phyloP scores from a whole-genome alignment of 2,797 vertebrate species.

The Dryobates pubescens region DNA sequence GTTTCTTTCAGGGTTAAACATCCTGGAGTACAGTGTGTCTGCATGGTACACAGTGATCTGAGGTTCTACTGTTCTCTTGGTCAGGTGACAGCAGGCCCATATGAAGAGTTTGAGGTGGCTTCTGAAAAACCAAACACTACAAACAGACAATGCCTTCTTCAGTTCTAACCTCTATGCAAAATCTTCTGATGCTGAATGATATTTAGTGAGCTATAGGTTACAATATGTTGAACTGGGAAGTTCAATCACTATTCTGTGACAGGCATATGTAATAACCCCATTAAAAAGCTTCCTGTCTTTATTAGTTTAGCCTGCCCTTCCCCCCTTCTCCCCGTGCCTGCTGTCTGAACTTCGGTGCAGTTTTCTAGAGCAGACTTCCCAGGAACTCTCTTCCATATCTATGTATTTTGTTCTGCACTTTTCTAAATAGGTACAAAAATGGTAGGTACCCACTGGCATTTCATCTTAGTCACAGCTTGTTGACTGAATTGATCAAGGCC shows the following conservation, averaged over 20 bases:
- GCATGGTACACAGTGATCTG: not conserved
- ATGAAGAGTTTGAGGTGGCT: not conserved
- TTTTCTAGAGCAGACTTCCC: not conserved
- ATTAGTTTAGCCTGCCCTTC: not conserved
- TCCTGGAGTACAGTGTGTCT: not conserved
- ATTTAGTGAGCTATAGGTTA: not conserved
- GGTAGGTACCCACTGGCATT: not conserved
- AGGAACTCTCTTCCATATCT: not conserved
- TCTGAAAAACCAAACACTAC: not conserved
- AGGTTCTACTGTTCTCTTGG: not conserved
- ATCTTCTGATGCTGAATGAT: not conserved
- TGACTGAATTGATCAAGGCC: not conserved
- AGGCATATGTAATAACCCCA: no score
- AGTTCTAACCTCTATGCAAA: not conserved
- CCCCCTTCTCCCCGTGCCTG: no score
- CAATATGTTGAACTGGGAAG: not conserved
- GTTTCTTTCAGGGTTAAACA: not conserved
- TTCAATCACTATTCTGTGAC: not conserved
- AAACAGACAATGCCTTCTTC: not conserved
- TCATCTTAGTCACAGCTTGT: constrained; percentile 37
- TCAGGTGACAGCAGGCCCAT: not conserved
- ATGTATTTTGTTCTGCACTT: not conserved
- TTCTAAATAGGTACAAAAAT: not conserved
- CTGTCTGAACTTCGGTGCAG: not conserved
- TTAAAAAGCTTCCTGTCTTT: not conserved